Evolutionary conservation across 2,888 invertebrate species (phyloP), one percentile per base, ranked within the genome.

Genomic region (Rhamphomyia laevipes): DNA sequence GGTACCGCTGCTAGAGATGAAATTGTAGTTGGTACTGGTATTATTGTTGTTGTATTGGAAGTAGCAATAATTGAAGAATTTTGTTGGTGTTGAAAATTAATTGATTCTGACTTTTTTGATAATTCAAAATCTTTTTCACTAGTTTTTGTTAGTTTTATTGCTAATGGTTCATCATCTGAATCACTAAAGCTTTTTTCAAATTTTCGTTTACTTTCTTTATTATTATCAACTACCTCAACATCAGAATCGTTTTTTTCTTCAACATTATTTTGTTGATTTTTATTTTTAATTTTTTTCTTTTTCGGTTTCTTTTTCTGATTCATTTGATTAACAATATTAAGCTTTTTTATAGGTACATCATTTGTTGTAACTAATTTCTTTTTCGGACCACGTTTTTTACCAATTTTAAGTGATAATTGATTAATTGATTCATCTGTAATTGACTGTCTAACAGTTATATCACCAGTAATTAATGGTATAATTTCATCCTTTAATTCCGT

Each of bases 101-200:
- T n/a, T 3, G 35, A n/a, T 13, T 35, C 35, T n/a, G 35, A n/a
- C 4, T 35, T n/a, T n/a, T n/a, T 35, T 9, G 56, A 48, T 51
- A 52, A 54, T 54, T 59, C 51, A 55, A 51, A 48, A 52, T 57
- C 53, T 35, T 35, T 60, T 46, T 63, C 63, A 48, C 52, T 54
- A 31, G 59, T 53, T 51, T 64, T 62, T 45, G 73, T 73, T 21
- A 78, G 64, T 59, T 79, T 75, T 48, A 71, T 70, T 17, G 77
- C 77, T 46, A 81, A 59, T 11, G 80, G 80, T 61, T 82, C 82
- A 58, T 81, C 81, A 57, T 82, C 81, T 2, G 80, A 81, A 60
- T 80, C 80, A 57, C 75, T 77, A 51, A 77, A 78, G 56, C 70
- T 74, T 54, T 71, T 72, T 51, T 73, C 71, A 10, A 70, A 58